Percentiles rank a stretch among this genome's conserved stretches.
Evolutionary conservation across 2,797 vertebrate genomes (phyloP).

Genomic region (Strix occidentalis): DNA sequence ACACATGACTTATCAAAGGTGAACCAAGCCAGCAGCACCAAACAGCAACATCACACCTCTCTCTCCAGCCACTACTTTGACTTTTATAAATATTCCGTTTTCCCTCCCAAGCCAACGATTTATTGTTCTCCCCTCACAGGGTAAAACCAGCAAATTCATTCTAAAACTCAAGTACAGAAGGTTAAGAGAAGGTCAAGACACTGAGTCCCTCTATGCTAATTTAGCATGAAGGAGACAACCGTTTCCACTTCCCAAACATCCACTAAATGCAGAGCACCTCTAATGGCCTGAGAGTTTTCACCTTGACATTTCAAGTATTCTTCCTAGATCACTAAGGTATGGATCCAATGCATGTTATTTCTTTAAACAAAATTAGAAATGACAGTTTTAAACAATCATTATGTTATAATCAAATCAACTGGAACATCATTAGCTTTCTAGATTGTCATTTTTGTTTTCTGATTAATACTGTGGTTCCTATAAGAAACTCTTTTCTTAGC

Average conservation of each 20-base stretch:
- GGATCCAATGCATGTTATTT: constrained; percentile 33
- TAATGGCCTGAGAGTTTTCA: constrained; percentile 44
- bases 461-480: constrained; percentile 58
- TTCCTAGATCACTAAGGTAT: constrained; percentile 15
- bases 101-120: not conserved
- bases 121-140: not conserved
- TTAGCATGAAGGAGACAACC: constrained; percentile 29
- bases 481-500: constrained; percentile 47
- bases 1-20: not conserved
- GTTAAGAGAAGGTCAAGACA: constrained; percentile 58
- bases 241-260: constrained; percentile 36
- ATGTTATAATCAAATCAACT: constrained; percentile 66
- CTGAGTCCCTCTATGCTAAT: constrained; percentile 20
- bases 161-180: not conserved
- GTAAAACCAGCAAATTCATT: constrained; percentile 11
- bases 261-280: constrained; percentile 18
- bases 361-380: constrained; percentile 63
- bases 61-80: not conserved
- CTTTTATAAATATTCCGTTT: not conserved
- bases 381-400: constrained; percentile 61
- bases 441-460: constrained; percentile 44
- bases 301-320: not conserved
- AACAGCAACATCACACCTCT: not conserved
- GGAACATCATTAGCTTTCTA: constrained; percentile 51
- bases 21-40: not conserved